These are phyloP conservation scores for Gymnoscopelus braueri DNA, from an alignment of 2,797 vertebrate species.

Conservation along the genomic window DNA sequence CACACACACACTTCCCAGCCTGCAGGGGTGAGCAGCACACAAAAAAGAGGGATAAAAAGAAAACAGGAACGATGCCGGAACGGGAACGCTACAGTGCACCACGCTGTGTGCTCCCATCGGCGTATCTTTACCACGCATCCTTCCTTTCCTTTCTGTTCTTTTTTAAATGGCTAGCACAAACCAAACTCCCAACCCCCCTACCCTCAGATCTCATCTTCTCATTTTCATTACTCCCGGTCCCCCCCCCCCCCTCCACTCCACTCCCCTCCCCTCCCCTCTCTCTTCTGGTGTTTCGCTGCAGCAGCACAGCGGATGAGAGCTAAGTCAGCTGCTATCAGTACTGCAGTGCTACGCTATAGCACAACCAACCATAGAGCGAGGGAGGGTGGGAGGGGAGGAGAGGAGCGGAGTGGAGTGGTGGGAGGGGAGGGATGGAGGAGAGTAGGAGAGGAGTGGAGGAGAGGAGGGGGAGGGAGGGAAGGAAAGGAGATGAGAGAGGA, in stretches of 20 bases:
- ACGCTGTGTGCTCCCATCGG: too few relatives aligned
- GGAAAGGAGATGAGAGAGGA: too few relatives aligned
- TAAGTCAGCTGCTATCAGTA: slow-evolving; percentile 80
- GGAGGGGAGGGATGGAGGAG: slow-evolving; percentile 19
- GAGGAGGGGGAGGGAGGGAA: neutral
- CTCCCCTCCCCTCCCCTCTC: slow-evolving; percentile 44
- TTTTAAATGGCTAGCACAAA: neutral
- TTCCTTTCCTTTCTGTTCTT: slow-evolving; percentile 13
- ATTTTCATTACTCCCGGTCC: neutral
- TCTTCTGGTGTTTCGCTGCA: slow-evolving; percentile 43
- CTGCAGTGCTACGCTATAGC: slow-evolving; percentile 85
- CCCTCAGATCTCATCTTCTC: slow-evolving; percentile 4
- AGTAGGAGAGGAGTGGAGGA: too few relatives aligned
- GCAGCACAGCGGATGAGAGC: slow-evolving; percentile 71
- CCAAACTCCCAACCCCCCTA: too few relatives aligned
- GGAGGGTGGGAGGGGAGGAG: neutral
- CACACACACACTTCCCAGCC: slow-evolving; percentile 4
- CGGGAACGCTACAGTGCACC: neutral
- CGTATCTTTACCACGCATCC: slow-evolving; percentile 1
- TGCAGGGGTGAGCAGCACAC: slow-evolving; percentile 57
- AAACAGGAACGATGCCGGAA: slow-evolving; percentile 27
- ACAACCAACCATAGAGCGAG: slow-evolving; percentile 57
- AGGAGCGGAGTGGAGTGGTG: slow-evolving; percentile 9
- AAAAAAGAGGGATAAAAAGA: neutral
- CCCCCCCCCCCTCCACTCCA: slow-evolving; percentile 29